Base-by-base conservation (phyloP, 92 coral and sea anemone species). In the Parazoanthus atlanticus region DNA sequence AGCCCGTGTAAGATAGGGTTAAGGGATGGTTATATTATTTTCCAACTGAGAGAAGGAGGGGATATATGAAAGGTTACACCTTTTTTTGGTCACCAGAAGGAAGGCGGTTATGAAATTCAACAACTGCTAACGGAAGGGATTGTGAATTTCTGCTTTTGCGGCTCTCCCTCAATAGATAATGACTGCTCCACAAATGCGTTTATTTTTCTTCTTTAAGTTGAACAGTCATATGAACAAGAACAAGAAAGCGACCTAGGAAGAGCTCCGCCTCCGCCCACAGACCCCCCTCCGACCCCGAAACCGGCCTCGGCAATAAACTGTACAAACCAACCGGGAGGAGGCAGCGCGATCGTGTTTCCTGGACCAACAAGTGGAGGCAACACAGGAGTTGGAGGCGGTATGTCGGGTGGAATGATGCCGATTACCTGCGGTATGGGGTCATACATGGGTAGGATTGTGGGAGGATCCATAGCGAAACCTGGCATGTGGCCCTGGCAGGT, bases 401-500 rank as follows among this genome's bases (percentile, higher is more conserved):
- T 36, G 6, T 72, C 76, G 8, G 76, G 76, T 28, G 76, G 76
- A 28, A 72, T 72, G 76, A 72, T 72, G 76, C 76, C 76, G 6
- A 72, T 72, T 9, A 72, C 76, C 26, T 72, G 76, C 40, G 76
- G 76, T 16, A 13, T 72, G 19, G 76, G 76, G 21, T 2, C 3
- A 40, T 2, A 12, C 76, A 19, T 25, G 69, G 40, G 76, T 30
- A 29, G 38, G 38, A 72, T 72, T 29, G 76, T 72, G 19, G 76
- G 76, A 13, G 76, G 76, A 10, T 29, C 76, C 19, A 71, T 71
- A 2, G 76, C 76, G 34, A 71, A 16, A 32, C 40, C 76, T 10
- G 76, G 76, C 76, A 29, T 71, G 32, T 71, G 76, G 76, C 76
- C 76, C 38, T 71, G 76, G 76, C 76, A 71, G 76, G 76, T 71